Conservation (phyloP, 2,888 invertebrate species). For the Fabriciana adippe region DNA sequence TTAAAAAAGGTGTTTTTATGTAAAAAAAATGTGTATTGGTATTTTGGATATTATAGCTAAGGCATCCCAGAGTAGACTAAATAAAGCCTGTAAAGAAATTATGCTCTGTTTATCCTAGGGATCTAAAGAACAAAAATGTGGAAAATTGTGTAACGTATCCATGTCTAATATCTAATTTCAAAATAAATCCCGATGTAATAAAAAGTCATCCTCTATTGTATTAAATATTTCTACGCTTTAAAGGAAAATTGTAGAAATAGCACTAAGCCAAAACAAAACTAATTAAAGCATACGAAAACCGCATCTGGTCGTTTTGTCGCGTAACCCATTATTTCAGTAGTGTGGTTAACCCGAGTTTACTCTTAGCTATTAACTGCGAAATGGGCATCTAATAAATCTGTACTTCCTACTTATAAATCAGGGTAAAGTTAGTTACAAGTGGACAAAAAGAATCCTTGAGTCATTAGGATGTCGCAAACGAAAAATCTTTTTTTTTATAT, state of each 20-base stretch:
- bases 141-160: too few relatives aligned
- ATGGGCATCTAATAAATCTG: slow-evolving; percentile 66
- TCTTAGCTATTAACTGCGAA: slow-evolving; percentile 62
- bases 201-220: background rate
- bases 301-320: slow-evolving; percentile 52
- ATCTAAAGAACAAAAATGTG: too few relatives aligned
- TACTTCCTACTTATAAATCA: slow-evolving; percentile 73
- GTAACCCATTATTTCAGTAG: slow-evolving; percentile 64
- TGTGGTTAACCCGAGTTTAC: slow-evolving; percentile 64
- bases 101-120: too few relatives aligned
- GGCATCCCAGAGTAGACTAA: too few relatives aligned
- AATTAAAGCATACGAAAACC: slow-evolving; percentile 43
- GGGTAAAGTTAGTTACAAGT: slow-evolving; percentile 33
- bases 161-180: too few relatives aligned
- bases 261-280: slow-evolving; percentile 33
- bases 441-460: slow-evolving; percentile 10
- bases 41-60: too few relatives aligned
- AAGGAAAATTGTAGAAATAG: background rate
- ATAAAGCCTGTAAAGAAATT: too few relatives aligned
- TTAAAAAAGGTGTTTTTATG: too few relatives aligned
- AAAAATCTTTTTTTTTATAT: background rate
- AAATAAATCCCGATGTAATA: background rate
- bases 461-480: background rate
- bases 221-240: background rate
- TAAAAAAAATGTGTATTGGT: too few relatives aligned